Evolutionary conservation across 2,888 invertebrate species (phyloP).

Genomic region (Agonopterix alstromeriana): DNA sequence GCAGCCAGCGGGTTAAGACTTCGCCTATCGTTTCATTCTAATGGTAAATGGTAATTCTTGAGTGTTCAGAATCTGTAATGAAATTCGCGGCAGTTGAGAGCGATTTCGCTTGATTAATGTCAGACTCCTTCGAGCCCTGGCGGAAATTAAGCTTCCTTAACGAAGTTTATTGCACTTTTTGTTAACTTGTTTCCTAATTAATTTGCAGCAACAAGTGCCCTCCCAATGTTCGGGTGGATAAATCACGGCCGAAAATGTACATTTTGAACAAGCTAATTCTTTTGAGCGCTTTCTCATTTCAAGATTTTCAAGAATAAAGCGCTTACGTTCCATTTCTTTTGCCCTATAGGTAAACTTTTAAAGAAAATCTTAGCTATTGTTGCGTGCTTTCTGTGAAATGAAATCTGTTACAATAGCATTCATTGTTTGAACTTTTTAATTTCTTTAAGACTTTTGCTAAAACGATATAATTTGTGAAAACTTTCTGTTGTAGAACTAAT

Average conservation of each 20-base stretch:
- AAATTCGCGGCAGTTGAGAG: slow-evolving; percentile 45
- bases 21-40: slow-evolving; percentile 11
- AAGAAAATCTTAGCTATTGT: slow-evolving; percentile 34
- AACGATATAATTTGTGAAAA: slow-evolving; percentile 26
- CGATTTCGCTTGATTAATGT: slow-evolving; percentile 60
- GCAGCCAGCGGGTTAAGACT: too few relatives aligned
- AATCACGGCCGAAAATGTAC: slow-evolving; percentile 22
- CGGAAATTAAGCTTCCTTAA: slow-evolving; percentile 64
- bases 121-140: slow-evolving; percentile 42
- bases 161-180: slow-evolving; percentile 67
- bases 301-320: slow-evolving; percentile 23
- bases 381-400: slow-evolving; percentile 10
- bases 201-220: slow-evolving; percentile 62
- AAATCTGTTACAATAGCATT: slow-evolving; percentile 10
- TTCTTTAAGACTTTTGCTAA: slow-evolving; percentile 24
- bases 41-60: slow-evolving; percentile 37
- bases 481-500: slow-evolving; percentile 23
- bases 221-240: slow-evolving; percentile 23
- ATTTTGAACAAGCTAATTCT: slow-evolving; percentile 15
- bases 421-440: slow-evolving; percentile 33
- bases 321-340: slow-evolving; percentile 21
- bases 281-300: slow-evolving; percentile 13
- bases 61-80: slow-evolving; percentile 44
- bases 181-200: slow-evolving; percentile 65
- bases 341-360: slow-evolving; percentile 23